Evolutionary conservation across 2,113 vertebrate species (phyloP).

Genomic region (Thamnophis sirtalis): DNA sequence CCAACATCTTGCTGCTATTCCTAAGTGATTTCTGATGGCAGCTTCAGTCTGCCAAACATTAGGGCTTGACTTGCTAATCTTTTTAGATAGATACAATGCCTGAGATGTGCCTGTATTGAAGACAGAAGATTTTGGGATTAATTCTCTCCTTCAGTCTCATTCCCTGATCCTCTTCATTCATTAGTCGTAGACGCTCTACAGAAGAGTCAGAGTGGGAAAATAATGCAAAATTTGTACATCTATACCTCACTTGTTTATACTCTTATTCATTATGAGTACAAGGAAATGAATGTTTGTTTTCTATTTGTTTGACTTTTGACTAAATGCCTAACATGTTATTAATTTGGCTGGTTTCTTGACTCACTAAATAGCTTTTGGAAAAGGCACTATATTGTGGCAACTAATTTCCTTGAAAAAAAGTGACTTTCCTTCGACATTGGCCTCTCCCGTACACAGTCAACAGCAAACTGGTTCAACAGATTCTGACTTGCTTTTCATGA

Average conservation of each 20-base stretch:
- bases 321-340: background rate
- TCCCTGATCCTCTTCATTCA: background rate
- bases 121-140: background rate
- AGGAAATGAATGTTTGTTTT: background rate
- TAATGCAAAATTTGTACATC: background rate
- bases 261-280: background rate
- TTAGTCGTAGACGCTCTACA: background rate
- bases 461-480: background rate
- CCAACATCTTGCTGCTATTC: background rate
- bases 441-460: background rate
- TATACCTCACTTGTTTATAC: background rate
- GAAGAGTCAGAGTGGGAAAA: background rate
- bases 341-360: background rate
- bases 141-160: background rate
- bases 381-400: background rate
- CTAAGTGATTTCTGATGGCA: background rate
- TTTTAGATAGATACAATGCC: background rate
- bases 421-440: background rate
- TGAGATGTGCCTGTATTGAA: background rate
- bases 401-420: background rate
- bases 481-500: background rate
- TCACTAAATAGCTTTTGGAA: background rate
- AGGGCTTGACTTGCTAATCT: background rate
- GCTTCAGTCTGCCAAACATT: background rate
- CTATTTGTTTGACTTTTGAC: background rate